These are phyloP conservation scores for Polyploca ridens DNA, from an alignment of 2,888 invertebrate genomes.

Conservation along the genomic window DNA sequence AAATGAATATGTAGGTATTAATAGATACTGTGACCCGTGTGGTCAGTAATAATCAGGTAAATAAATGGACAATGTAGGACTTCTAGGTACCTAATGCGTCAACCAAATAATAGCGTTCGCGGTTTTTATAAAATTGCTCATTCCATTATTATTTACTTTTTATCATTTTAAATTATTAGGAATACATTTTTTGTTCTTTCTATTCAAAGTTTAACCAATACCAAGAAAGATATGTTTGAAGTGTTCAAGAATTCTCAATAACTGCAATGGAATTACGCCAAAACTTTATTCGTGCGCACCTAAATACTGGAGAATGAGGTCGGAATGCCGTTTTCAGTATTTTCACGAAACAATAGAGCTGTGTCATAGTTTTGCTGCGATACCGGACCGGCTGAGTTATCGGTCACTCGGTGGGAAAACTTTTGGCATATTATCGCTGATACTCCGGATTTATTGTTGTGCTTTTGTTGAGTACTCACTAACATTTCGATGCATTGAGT, in stretches of 20 bases:
- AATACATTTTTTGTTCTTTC: neutral
- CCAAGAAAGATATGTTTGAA: neutral
- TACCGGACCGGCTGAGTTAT: conserved; percentile 47
- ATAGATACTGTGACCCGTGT: neutral
- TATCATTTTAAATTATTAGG: neutral
- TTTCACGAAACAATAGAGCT: conserved; percentile 60
- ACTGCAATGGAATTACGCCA: conserved; percentile 16
- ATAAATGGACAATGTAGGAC: neutral
- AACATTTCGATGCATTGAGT: conserved; percentile 36
- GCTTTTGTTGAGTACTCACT: conserved; percentile 54
- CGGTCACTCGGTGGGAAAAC: conserved; percentile 54
- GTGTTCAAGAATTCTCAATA: conserved; percentile 9
- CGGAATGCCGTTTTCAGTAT: conserved; percentile 42
- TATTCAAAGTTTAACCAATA: neutral
- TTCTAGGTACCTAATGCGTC: neutral
- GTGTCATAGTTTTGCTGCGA: conserved; percentile 32
- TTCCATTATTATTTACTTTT: neutral
- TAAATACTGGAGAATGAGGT: conserved; percentile 51
- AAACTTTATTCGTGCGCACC: conserved; percentile 35
- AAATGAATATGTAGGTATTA: neutral
- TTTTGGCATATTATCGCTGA: conserved; percentile 64
- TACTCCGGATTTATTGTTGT: conserved; percentile 63
- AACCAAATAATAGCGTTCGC: neutral
- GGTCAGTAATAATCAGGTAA: neutral
- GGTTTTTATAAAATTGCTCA: neutral